Base-by-base conservation (phyloP, 2,113 vertebrate species). In the Hyaena hyaena region DNA sequence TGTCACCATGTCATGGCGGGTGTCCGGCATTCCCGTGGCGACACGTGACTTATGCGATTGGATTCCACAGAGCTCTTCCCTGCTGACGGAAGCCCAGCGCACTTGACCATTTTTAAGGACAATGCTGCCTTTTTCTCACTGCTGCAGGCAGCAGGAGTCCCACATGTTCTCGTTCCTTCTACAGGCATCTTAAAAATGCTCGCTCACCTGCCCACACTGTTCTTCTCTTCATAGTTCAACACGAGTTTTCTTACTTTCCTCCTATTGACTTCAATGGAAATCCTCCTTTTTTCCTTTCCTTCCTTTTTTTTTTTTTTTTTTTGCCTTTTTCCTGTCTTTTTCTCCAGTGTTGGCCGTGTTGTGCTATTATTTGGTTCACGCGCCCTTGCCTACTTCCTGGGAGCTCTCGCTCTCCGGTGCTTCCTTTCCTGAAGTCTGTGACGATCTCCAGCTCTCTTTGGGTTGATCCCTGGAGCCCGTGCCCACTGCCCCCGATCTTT, bases 31-130 rank as follows among this genome's bases (percentile, higher is more conserved):
- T n/a, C 39, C 11, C 1, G 43, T 0, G 1, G 21, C 55, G 2
- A 1, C 1, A 12, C 8, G 0, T 0, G 1, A 4, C 33, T 28
- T 2, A 6, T 16, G 10, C 16, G 0, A 24, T 0, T 2, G 11
- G 76, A 10, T 21, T 55, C 1, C 6, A 2, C 63, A 3, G 2
- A 21, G 2, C 26, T 19, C 69, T 10, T 68, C 63, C 31, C 19
- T 0, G 26, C 77, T 10, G 8, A 17, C 3, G 1, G 23, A 5
- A 45, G 19, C 26, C 61, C 19, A 2, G 65, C 11, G 35, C 19
- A 0, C 31, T 3, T 15, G 48, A 17, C 50, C 17, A 0, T 23
- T 33, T 55, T 11, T 43, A 71, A 58, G 17, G 48, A 58, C 23
- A 10, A 10, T 16, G 26, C 7, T 21, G 74, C n/a, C 1, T 2